Conservation (phyloP, 2,888 invertebrate species). For the Galerucella nymphaeae region DNA sequence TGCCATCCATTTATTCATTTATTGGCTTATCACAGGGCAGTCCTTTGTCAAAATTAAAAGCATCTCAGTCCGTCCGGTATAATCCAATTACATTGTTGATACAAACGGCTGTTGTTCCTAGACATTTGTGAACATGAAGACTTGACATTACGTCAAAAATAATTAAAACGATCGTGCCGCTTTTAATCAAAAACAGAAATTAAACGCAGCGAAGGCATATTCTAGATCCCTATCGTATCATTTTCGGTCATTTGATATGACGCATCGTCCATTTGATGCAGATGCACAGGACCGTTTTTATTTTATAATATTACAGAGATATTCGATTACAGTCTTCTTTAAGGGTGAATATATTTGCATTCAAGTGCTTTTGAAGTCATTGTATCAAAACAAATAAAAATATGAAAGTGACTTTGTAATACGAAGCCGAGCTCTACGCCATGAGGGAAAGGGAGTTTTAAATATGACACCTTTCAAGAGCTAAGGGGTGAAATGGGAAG, state of each 20-base stretch:
- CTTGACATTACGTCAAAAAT: conserved; percentile 34
- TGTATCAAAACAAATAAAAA: conserved; percentile 8
- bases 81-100: conserved; percentile 34
- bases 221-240: conserved; percentile 36
- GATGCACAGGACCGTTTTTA: conserved; percentile 12
- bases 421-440: background rate
- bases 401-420: background rate
- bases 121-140: conserved; percentile 32
- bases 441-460: background rate
- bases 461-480: background rate
- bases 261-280: conserved; percentile 25
- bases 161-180: conserved; percentile 33
- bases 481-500: background rate
- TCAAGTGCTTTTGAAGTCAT: conserved; percentile 10
- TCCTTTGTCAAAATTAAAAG: conserved; percentile 12
- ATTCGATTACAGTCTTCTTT: background rate
- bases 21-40: background rate
- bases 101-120: conserved; percentile 26
- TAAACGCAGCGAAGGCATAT: conserved; percentile 20
- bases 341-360: conserved; percentile 16
- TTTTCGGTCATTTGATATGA: conserved; percentile 32
- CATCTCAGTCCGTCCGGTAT: conserved; percentile 1
- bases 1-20: background rate
- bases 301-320: conserved; percentile 2
- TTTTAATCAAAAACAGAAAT: conserved; percentile 37